Conservation (phyloP, 2,797 vertebrate genomes). For the Buceros bicornis region DNA sequence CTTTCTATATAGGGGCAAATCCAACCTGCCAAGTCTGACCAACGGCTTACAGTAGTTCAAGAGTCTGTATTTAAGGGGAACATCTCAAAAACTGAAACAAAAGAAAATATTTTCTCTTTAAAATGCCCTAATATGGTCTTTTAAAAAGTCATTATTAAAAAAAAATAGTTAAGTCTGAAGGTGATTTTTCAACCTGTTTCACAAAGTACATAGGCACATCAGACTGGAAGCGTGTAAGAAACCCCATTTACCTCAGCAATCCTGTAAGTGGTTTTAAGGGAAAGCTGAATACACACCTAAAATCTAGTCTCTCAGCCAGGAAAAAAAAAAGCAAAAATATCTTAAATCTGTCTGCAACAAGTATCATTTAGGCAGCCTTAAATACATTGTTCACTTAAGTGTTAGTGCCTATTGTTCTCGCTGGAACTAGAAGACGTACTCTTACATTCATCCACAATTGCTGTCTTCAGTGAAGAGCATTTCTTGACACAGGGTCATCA, state of each 20-base stretch:
- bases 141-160: neutral
- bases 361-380: neutral
- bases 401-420: neutral
- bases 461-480: neutral
- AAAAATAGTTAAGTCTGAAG: neutral
- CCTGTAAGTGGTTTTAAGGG: neutral
- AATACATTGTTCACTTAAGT: neutral
- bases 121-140: fast-evolving
- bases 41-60: neutral
- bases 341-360: neutral
- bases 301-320: neutral
- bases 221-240: neutral
- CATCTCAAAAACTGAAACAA: neutral
- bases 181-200: neutral
- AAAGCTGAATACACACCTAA: neutral
- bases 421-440: neutral
- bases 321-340: neutral
- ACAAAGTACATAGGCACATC: fast-evolving
- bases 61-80: neutral
- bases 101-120: neutral
- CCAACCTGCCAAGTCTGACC: neutral
- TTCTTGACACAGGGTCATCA: neutral
- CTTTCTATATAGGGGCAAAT: neutral
- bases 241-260: neutral
- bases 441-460: neutral